phyloP scores from a whole-genome alignment of 64 coral and sea anemone genomes.

The Exaiptasia diaphana region DNA sequence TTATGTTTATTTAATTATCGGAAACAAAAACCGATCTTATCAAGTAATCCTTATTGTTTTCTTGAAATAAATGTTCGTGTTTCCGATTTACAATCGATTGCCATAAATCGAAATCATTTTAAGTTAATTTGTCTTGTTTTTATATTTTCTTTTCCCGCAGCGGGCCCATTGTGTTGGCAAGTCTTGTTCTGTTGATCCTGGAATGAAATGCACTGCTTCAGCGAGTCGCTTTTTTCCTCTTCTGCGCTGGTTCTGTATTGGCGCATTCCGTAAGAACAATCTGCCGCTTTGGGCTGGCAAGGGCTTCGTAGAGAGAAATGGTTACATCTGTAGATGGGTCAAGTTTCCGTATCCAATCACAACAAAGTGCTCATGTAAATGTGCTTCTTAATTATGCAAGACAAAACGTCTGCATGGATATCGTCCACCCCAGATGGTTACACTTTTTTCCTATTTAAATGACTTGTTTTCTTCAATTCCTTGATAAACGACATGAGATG shows the following conservation, averaged over 20 bases:
- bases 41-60: not conserved
- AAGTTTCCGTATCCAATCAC: slow-evolving; percentile 1
- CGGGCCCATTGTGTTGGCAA: not conserved
- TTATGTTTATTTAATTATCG: not conserved
- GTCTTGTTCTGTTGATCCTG: not conserved
- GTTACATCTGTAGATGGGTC: not conserved
- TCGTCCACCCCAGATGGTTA: too few relatives aligned
- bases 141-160: not conserved
- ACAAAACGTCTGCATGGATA: too few relatives aligned
- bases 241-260: not conserved
- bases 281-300: not conserved
- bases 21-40: not conserved
- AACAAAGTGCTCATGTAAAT: slow-evolving; percentile 1
- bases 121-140: not conserved
- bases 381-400: not conserved
- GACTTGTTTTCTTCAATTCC: too few relatives aligned
- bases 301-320: not conserved
- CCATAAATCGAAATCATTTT: not conserved
- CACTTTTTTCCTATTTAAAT: too few relatives aligned
- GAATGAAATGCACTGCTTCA: not conserved
- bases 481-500: too few relatives aligned
- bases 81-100: not conserved
- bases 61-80: not conserved
- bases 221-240: not conserved
- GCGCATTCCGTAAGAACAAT: too few relatives aligned